Conservation (phyloP, 1,140 invertebrate species). For the Wiebesia pumilae region DNA sequence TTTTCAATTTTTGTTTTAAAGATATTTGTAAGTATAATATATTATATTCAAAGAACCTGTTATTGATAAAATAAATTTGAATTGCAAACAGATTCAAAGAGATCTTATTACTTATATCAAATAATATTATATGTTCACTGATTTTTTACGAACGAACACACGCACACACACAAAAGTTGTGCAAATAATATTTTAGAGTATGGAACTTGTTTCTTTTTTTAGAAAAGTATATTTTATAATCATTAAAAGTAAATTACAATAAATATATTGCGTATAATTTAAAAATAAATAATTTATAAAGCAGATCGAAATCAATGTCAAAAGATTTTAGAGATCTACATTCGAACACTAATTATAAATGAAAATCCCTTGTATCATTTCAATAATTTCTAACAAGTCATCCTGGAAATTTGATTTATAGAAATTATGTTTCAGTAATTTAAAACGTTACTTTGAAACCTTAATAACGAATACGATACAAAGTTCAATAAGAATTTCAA, state of each 20-base stretch:
- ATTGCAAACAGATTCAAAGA: too few relatives aligned
- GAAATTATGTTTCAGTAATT: too few relatives aligned
- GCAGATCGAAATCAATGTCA: neutral
- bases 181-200: neutral
- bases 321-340: neutral
- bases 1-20: too few relatives aligned
- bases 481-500: too few relatives aligned
- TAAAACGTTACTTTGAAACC: too few relatives aligned
- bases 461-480: too few relatives aligned
- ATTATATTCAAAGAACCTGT: too few relatives aligned
- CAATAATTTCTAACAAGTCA: too few relatives aligned
- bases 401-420: too few relatives aligned
- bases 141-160: neutral
- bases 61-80: too few relatives aligned
- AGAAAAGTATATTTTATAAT: constrained; percentile 4
- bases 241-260: neutral
- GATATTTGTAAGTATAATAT: too few relatives aligned
- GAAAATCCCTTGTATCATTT: too few relatives aligned
- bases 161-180: neutral
- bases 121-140: neutral
- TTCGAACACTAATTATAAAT: neutral
- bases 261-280: neutral
- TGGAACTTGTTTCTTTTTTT: neutral
- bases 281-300: neutral
- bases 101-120: neutral